phyloP scores from a whole-genome alignment of 64 coral and sea anemone genomes.

The Actinia equina region DNA sequence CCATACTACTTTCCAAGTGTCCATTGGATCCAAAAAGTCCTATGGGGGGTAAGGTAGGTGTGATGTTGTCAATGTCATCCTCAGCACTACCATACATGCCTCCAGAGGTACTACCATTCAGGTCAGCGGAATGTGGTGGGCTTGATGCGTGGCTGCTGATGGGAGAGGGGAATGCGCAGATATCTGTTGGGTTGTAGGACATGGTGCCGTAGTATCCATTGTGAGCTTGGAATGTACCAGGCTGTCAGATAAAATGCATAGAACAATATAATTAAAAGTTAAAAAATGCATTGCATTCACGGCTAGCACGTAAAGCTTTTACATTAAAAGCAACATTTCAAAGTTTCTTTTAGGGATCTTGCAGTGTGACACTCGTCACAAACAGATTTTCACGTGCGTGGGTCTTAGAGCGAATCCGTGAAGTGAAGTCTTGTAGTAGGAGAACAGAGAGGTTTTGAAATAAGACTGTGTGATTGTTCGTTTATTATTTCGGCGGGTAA shows the following conservation, averaged over 20 bases:
- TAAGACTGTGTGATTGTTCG: too few species aligned
- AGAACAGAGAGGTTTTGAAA: too few species aligned
- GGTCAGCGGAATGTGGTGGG: background rate
- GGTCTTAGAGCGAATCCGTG: too few species aligned
- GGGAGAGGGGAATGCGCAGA: background rate
- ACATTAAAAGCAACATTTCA: too few species aligned
- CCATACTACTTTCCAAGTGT: background rate
- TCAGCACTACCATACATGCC: background rate
- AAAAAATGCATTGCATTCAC: too few species aligned
- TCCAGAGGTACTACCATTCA: background rate
- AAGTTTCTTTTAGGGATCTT: too few species aligned
- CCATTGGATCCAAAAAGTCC: background rate
- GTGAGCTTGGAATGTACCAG: background rate
- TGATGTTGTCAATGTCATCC: constrained; percentile 9
- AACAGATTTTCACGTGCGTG: too few species aligned
- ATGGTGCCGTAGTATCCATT: background rate
- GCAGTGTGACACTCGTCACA: too few species aligned
- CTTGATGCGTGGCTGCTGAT: constrained; percentile 17
- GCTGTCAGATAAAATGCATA: background rate
- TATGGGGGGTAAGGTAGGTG: constrained; percentile 11
- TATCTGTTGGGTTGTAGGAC: background rate
- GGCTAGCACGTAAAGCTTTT: too few species aligned
- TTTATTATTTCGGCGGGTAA: too few species aligned
- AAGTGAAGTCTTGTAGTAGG: too few species aligned
- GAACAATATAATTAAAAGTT: background rate